phyloP scores from a whole-genome alignment of 1,140 invertebrate species.

The Bathynomus jamesi region DNA sequence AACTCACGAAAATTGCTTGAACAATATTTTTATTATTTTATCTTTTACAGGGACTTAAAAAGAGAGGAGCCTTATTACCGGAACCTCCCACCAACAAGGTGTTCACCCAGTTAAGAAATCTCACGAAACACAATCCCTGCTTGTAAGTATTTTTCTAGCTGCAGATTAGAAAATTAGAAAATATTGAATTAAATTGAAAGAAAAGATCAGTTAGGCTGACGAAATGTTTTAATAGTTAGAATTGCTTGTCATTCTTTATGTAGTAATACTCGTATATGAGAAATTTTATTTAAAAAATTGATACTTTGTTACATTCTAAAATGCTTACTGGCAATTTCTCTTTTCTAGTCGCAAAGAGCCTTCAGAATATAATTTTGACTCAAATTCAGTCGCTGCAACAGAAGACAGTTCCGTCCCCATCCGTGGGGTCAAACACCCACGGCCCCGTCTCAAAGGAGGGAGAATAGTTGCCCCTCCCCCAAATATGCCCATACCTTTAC shows the following conservation, averaged over 20 bases:
- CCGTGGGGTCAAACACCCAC: neutral
- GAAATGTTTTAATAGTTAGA: too few species aligned
- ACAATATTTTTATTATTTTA: conserved; percentile 10
- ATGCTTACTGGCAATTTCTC: too few species aligned
- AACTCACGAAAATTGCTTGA: too few species aligned
- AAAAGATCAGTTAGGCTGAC: too few species aligned
- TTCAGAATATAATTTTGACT: neutral
- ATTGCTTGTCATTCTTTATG: neutral
- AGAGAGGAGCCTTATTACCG: conserved; percentile 43
- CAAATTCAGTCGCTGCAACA: conserved; percentile 5
- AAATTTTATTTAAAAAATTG: too few species aligned
- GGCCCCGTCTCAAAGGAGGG: neutral
- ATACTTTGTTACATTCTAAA: too few species aligned
- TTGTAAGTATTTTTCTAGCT: conserved; percentile 42
- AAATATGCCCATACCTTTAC: neutral
- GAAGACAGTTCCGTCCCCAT: neutral
- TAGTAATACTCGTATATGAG: too few species aligned
- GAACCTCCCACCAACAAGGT: conserved; percentile 47
- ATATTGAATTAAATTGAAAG: too few species aligned
- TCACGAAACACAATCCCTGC: conserved; percentile 50
- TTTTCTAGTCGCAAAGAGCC: neutral
- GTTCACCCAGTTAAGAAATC: conserved; percentile 47
- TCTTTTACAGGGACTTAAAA: conserved; percentile 28
- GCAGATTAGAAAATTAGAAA: neutral
- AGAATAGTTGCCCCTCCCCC: neutral